These are phyloP conservation scores for Mormyrus hasselquistii DNA, from an alignment of 2,797 vertebrate species.

Conservation along the genomic window DNA sequence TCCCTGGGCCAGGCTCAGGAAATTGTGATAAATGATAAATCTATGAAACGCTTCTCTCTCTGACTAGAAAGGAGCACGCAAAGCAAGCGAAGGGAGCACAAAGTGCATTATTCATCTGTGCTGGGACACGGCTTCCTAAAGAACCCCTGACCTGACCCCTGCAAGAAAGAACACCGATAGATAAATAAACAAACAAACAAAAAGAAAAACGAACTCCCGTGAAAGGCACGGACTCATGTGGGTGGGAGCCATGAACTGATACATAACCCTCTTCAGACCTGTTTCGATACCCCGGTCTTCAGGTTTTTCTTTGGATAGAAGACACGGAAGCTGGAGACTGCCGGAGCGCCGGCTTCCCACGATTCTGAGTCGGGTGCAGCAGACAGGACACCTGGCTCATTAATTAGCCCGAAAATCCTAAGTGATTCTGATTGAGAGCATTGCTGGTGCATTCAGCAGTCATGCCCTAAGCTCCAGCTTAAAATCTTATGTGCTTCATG, in stretches of 20 bases:
- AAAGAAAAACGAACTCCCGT: not conserved
- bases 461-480: not conserved
- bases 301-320: not conserved
- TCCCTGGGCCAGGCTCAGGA: conserved; percentile 29
- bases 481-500: not conserved
- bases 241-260: not conserved
- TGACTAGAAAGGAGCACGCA: not conserved
- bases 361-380: not conserved
- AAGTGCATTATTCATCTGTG: conserved; percentile 54
- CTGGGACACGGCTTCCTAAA: conserved; percentile 53
- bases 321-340: not conserved
- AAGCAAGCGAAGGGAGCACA: conserved; percentile 38
- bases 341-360: not conserved
- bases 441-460: not conserved
- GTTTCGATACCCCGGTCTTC: not conserved
- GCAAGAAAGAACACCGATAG: not conserved
- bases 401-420: not conserved
- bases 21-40: conserved; percentile 47
- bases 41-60: conserved; percentile 32
- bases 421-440: not conserved
- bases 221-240: not conserved
- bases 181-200: conserved; percentile 10
- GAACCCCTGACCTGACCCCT: conserved; percentile 28
- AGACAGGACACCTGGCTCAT: not conserved
- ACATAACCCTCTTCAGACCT: not conserved